These are phyloP conservation scores for Cheilosia pagana DNA, from an alignment of 2,888 invertebrate genomes.

Conservation along the genomic window DNA sequence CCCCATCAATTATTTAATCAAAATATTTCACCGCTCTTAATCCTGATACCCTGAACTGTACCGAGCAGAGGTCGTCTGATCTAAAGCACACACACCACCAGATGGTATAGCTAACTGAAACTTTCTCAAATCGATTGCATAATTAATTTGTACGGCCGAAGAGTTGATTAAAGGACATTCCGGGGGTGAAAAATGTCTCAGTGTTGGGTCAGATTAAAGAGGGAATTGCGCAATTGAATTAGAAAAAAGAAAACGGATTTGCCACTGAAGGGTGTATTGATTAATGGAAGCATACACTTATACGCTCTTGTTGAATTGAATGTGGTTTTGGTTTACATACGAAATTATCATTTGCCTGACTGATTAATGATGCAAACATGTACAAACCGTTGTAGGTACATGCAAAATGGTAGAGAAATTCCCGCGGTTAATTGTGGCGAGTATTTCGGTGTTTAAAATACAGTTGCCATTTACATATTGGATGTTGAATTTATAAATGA, in stretches of 20 bases:
- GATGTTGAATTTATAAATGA: conserved; percentile 23
- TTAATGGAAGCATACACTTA: conserved; percentile 16
- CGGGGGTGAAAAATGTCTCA: conserved; percentile 13
- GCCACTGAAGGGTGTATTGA: conserved; percentile 21
- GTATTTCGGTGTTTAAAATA: conserved; percentile 1
- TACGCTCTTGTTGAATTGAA: background rate
- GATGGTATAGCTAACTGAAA: conserved; percentile 1
- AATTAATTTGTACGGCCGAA: conserved; percentile 29
- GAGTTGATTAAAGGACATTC: conserved; percentile 46
- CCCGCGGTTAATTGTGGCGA: conserved; percentile 1
- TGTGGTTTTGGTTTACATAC: conserved; percentile 33
- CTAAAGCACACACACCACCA: background rate
- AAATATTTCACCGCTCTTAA: background rate
- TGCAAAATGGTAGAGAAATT: conserved; percentile 8
- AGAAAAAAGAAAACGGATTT: conserved; percentile 3
- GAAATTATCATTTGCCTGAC: background rate
- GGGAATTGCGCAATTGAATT: conserved; percentile 23
- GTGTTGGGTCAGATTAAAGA: background rate
- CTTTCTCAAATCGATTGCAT: conserved; percentile 50
- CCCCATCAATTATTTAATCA: conserved; percentile 48
- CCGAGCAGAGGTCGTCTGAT: conserved; percentile 32
- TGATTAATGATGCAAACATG: conserved; percentile 24
- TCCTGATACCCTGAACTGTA: background rate
- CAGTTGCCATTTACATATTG: conserved; percentile 22
- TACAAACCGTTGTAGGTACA: background rate